A percentile compares a stretch with the other conserved stretches of the same genome.
These are phyloP conservation scores for Ephydatia muelleri DNA, from an alignment of 37 sponge, comb jelly and placozoan species.

Conservation along the genomic window DNA sequence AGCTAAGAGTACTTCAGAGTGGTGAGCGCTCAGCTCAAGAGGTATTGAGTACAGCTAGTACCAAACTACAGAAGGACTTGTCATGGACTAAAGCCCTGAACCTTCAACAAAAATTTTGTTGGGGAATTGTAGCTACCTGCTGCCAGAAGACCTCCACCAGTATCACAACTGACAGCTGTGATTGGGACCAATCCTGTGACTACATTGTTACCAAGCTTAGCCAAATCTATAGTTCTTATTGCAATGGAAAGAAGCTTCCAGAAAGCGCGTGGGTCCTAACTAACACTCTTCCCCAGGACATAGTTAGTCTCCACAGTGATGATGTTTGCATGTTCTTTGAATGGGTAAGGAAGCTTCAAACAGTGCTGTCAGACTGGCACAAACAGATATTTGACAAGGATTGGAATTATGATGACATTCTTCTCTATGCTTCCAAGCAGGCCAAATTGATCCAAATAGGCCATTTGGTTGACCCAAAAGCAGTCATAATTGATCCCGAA, in stretches of 20 bases:
- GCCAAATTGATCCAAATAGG: conserved; percentile 2
- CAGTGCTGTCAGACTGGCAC: conserved; percentile 33
- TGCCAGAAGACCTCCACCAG: conserved; percentile 3
- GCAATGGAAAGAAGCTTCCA: conserved; percentile 1
- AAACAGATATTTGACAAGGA: conserved; percentile 4
- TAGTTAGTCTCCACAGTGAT: background rate
- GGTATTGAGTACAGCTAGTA: too few species aligned
- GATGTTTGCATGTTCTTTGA: conserved; percentile 47
- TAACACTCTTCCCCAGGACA: conserved; percentile 16
- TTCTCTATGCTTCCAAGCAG: conserved; percentile 29
- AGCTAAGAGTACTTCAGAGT: too few species aligned
- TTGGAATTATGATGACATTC: conserved; percentile 58
- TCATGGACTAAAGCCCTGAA: conserved; percentile 34
- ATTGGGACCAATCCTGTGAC: conserved; percentile 7
- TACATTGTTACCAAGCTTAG: conserved; percentile 1
- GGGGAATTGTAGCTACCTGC: conserved; percentile 55
- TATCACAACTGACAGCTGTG: background rate
- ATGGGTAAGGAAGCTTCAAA: conserved; percentile 45
- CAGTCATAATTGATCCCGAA: background rate
- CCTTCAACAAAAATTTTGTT: conserved; percentile 51
- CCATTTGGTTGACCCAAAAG: conserved; percentile 8
- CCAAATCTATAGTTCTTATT: conserved; percentile 12
- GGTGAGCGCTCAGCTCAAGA: too few species aligned
- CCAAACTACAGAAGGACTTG: background rate
- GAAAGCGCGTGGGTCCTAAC: background rate